These are phyloP conservation scores for Amazona vittata DNA, from an alignment of 2,113 vertebrate species.

Conservation along the genomic window DNA sequence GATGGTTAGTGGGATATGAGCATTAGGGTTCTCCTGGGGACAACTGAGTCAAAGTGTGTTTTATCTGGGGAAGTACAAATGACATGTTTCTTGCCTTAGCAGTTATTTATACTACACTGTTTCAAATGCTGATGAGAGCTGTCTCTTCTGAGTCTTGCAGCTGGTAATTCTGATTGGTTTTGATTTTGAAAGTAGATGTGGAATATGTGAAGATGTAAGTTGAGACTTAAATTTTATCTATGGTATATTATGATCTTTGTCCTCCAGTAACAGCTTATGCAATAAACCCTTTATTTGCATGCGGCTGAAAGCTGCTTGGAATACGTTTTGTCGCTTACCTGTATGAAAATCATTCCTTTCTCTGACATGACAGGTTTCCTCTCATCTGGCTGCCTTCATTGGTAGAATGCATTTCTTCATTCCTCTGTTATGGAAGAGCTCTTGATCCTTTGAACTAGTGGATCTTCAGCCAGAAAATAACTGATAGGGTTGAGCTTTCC, in stretches of 20 bases:
- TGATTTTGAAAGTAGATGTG: background rate
- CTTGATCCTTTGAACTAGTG: background rate
- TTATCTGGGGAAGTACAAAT: background rate
- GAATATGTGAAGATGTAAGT: background rate
- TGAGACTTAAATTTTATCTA: background rate
- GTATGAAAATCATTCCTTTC: background rate
- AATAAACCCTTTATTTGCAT: background rate
- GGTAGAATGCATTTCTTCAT: background rate
- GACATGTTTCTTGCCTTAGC: background rate
- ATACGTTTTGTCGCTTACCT: background rate
- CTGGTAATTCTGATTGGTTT: background rate
- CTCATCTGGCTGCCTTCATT: background rate
- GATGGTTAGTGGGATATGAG: background rate
- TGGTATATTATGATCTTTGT: background rate
- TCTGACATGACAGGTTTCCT: background rate
- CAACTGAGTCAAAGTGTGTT: background rate
- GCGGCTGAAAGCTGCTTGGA: background rate
- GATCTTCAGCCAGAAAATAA: background rate
- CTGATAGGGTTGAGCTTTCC: background rate
- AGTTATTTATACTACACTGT: background rate
- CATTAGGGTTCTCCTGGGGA: background rate
- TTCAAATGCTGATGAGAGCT: background rate
- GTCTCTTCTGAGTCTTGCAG: background rate
- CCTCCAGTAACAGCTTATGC: background rate
- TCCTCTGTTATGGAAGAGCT: background rate